phyloP scores from a whole-genome alignment of 2,888 invertebrate species.

The Rhimphoctona megacephalus region DNA sequence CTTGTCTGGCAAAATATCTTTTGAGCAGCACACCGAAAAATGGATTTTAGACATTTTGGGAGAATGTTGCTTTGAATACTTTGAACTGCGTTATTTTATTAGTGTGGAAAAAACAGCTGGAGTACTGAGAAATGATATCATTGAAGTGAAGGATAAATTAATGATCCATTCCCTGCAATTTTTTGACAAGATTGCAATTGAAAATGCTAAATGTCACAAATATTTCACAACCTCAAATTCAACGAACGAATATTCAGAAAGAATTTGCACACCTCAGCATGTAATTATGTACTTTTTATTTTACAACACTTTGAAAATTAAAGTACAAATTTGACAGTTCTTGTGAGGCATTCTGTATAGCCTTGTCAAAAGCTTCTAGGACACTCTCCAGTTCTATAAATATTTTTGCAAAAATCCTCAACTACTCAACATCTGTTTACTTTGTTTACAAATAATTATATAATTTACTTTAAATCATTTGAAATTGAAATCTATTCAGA shows the following conservation, averaged over 20 bases:
- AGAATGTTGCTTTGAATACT: not conserved
- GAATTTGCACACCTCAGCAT: not conserved
- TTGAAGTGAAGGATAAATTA: not conserved
- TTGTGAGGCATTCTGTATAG: not conserved
- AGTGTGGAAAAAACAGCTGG: not conserved
- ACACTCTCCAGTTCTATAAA: slow-evolving; percentile 8
- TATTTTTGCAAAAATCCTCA: not conserved
- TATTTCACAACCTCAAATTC: not conserved
- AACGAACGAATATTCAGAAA: not conserved
- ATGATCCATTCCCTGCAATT: not conserved
- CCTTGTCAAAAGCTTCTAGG: not conserved
- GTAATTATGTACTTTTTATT: too few species aligned
- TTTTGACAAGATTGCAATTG: not conserved
- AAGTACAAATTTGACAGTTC: not conserved
- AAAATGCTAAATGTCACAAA: not conserved
- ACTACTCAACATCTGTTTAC: not conserved
- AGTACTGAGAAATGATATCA: not conserved
- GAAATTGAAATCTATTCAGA: not conserved
- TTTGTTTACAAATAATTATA: slow-evolving; percentile 6
- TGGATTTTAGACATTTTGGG: not conserved
- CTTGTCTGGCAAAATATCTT: not conserved
- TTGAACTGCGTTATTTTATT: not conserved
- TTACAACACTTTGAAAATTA: not conserved
- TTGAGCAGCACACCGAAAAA: not conserved
- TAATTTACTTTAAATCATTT: not conserved